Base-by-base conservation (phyloP, 2,888 invertebrate species). In the Elmis aenea region DNA sequence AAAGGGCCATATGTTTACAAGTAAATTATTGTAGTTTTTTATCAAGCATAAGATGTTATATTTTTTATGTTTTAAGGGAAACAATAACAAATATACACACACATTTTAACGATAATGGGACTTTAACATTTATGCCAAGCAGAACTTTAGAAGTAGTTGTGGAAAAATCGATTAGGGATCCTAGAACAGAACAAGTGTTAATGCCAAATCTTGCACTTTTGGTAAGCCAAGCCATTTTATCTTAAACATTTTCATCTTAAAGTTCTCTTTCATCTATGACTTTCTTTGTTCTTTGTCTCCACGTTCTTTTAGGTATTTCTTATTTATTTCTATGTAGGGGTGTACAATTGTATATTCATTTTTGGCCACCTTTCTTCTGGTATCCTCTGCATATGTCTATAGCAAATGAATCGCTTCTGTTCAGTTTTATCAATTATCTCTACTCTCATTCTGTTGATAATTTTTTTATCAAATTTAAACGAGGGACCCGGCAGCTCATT, bases 1-100 rank as follows among this genome's bases (percentile, higher is more conserved):
- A 63, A 87, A 11, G 90, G 90, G 0, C 90, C 90, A 0, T 89
- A 85, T 57, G 79, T 83, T 10, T 93, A 88, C 67, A 80, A 80
- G 88, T 88, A 66, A 75, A 77, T 70, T 26, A 6, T 9, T 26
- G 11, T 2, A 11, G 9, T 3, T 27, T 27, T 3, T 14, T 4
- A 3, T 15, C n/a, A 5, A 13, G 13, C 9, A 5, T 10, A 9
- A n/a, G 10, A 18, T 21, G 27, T 33, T 31, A 25, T 34, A 9
- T 42, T 30, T 30, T 38, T 41, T 18, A 18, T 18, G n/a, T 48
- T 68, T 67, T 1, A 64, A 85, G 85, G 55, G 88, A 89, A 66
- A 57, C 73, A 26, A 63, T 87, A 30, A 77, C 75, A 28, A 81
- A 88, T 54, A 66, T 70, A 16, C 81, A 88, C 52, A 67, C 81